phyloP scores from a whole-genome alignment of 2,888 invertebrate genomes.

The Tenthredo livida region DNA sequence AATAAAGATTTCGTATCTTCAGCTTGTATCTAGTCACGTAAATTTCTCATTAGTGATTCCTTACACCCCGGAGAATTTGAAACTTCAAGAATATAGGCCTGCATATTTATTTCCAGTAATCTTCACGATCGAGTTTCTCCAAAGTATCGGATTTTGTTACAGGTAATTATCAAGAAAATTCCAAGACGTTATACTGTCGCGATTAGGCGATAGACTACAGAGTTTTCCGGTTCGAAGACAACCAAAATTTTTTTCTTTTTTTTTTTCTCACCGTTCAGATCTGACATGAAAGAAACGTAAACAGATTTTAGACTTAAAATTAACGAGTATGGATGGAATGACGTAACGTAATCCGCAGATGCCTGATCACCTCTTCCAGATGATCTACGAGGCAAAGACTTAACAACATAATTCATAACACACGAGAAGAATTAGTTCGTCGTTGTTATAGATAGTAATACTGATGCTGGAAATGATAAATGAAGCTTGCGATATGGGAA shows the following conservation, averaged over 20 bases:
- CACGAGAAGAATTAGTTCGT: constrained; percentile 14
- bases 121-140: neutral
- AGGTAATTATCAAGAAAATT: neutral
- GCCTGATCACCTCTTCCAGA: neutral
- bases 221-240: neutral
- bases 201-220: neutral
- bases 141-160: neutral
- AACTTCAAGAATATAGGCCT: neutral
- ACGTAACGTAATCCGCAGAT: neutral
- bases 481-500: neutral
- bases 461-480: neutral
- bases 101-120: neutral
- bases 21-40: neutral
- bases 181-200: neutral
- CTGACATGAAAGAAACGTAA: neutral
- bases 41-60: neutral
- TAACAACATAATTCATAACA: constrained; percentile 26
- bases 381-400: neutral
- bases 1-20: neutral
- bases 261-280: neutral
- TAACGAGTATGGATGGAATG: neutral
- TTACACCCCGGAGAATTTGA: neutral
- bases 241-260: neutral
- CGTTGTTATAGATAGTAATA: neutral
- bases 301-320: neutral